Conservation (phyloP, 2,113 vertebrate species). For the Sebastes schlegelii region DNA sequence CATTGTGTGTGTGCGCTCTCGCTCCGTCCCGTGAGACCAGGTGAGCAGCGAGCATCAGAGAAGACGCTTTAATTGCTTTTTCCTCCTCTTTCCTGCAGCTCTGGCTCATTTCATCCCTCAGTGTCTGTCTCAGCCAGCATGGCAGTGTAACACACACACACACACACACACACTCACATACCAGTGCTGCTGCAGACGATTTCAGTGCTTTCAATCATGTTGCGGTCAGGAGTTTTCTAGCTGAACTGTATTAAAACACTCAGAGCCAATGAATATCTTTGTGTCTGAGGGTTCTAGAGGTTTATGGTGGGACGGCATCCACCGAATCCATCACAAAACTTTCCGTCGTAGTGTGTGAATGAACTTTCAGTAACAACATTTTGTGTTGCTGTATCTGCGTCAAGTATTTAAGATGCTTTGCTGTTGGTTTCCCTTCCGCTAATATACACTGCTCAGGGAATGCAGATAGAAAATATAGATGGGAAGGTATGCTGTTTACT, state of each 20-base stretch:
- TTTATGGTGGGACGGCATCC: neutral
- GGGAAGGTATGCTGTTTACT: neutral
- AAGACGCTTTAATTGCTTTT: slow-evolving; percentile 70
- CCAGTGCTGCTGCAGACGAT: neutral
- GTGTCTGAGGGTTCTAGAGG: neutral
- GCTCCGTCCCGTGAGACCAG: slow-evolving; percentile 59
- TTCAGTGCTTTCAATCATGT: neutral
- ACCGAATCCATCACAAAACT: neutral
- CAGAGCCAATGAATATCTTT: slow-evolving; percentile 16
- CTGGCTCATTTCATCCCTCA: slow-evolving; percentile 3
- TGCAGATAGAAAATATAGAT: neutral
- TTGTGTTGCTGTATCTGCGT: neutral
- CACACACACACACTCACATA: neutral
- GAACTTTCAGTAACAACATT: neutral
- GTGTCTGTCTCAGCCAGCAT: slow-evolving; percentile 11
- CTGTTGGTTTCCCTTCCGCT: neutral
- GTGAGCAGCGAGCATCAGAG: slow-evolving; percentile 51
- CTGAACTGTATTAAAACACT: slow-evolving; percentile 5
- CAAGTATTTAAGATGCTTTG: neutral
- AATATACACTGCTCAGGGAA: neutral
- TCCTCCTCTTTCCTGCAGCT: slow-evolving; percentile 29
- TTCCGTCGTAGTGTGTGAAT: neutral
- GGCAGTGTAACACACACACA: slow-evolving; percentile 5
- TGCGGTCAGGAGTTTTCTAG: neutral
- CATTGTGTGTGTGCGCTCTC: neutral